Evolutionary conservation across 2,113 vertebrate genomes (phyloP).

Genomic region (Macroglossus sobrinus): DNA sequence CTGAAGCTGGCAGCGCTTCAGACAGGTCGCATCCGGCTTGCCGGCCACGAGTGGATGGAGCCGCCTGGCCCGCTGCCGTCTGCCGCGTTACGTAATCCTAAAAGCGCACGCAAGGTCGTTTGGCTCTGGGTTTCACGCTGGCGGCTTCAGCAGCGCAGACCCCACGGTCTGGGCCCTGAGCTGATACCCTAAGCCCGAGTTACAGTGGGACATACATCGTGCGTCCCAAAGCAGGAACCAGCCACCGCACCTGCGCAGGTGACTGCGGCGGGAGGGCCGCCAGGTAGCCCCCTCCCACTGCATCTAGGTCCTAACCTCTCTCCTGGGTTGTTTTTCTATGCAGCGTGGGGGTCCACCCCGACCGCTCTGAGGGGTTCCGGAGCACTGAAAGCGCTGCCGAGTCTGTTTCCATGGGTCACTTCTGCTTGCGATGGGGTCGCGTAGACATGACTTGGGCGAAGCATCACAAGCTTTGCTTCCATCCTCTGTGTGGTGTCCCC

Average conservation of each 20-base stretch:
- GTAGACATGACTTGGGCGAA: neutral
- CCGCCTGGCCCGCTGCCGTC: neutral
- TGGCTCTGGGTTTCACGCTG: neutral
- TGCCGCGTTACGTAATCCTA: rapidly evolving
- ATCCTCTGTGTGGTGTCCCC: neutral
- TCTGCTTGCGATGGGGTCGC: neutral
- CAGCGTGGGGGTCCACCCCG: neutral
- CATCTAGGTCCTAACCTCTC: neutral
- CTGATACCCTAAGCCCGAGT: neutral
- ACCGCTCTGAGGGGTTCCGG: neutral
- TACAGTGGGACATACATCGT: neutral
- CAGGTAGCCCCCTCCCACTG: rapidly evolving
- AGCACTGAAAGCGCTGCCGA: neutral
- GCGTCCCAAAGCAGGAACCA: neutral
- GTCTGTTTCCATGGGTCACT: neutral
- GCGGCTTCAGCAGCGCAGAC: neutral
- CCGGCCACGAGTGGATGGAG: neutral
- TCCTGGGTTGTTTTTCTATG: too few relatives aligned
- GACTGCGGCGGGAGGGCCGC: rapidly evolving
- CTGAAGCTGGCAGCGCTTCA: neutral
- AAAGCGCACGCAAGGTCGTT: rapidly evolving
- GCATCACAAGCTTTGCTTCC: neutral
- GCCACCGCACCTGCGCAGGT: too few relatives aligned
- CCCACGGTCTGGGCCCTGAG: neutral
- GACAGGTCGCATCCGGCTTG: neutral